phyloP scores from a whole-genome alignment of 2,888 invertebrate genomes.

The Ctena decussata region DNA sequence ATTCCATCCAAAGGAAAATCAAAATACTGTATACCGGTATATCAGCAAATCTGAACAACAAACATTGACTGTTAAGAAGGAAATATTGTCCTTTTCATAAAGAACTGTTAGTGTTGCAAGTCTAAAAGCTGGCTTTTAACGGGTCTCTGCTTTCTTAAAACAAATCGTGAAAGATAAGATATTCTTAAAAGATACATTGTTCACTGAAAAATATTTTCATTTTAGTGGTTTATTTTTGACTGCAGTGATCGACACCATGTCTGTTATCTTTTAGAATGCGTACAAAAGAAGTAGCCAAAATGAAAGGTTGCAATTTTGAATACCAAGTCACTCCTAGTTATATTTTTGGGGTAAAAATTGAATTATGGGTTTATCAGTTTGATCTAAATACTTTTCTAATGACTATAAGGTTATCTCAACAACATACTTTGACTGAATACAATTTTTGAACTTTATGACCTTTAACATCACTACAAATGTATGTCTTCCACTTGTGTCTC shows the following conservation, averaged over 20 bases:
- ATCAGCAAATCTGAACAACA: too few relatives aligned
- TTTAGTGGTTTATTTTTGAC: neutral
- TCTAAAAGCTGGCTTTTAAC: neutral
- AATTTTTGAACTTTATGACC: neutral
- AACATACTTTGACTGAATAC: too few relatives aligned
- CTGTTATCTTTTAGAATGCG: neutral
- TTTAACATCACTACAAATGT: neutral
- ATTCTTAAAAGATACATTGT: neutral
- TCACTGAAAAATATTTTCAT: slow-evolving; percentile 3
- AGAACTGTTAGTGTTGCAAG: too few relatives aligned
- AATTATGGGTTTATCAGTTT: neutral
- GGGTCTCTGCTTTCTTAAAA: neutral
- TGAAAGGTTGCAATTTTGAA: neutral
- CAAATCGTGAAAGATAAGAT: neutral
- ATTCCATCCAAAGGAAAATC: too few relatives aligned
- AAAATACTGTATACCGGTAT: too few relatives aligned
- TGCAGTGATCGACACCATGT: neutral
- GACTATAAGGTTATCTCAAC: too few relatives aligned
- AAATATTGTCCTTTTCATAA: too few relatives aligned
- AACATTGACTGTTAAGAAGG: too few relatives aligned
- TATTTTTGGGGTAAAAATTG: neutral
- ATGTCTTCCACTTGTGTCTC: too few relatives aligned
- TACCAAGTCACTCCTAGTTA: neutral
- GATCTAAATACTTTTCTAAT: too few relatives aligned
- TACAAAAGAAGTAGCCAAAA: slow-evolving; percentile 6